Base-by-base conservation (phyloP, 2,888 invertebrate species). In the Acanthosepion pharaonis region DNA sequence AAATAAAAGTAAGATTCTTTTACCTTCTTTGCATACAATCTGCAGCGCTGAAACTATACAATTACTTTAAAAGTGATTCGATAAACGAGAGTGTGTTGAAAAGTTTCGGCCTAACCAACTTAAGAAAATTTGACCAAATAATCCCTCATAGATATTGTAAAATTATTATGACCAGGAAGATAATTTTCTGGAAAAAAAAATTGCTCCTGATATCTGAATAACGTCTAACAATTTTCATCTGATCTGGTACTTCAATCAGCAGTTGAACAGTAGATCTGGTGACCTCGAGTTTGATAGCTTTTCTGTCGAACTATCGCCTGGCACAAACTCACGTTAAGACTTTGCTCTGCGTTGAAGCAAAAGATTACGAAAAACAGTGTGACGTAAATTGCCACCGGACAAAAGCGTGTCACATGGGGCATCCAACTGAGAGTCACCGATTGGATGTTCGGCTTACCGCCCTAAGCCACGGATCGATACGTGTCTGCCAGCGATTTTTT, bases 311-410 rank as follows among this genome's bases (percentile, higher is more conserved):
- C 78, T 78, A n/a, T 33, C 78, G n/a, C 78, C 11, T n/a, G n/a
- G 33, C n/a, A n/a, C 78, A 78, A 42, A 78, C 78, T 15, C n/a
- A n/a, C 78, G 78, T 78, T 78, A 78, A 78, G n/a, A n/a, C 78
- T n/a, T 78, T 78, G 78, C 78, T 33, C 59, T 59, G 59, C 59
- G 59, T 33, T n/a, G 78, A 78, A 78, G 78, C 78, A 78, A 78
- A 78, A n/a, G 78, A 78, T 78, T 78, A 78, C 78, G 78, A 78
- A 78, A 78, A 78, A n/a, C 78, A 78, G 78, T 78, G 78, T 78
- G 78, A 78, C 78, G 78, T 78, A 78, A 78, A 78, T 78, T 78
- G 78, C 78, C 78, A 33, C 78, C 78, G 78, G 78, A 78, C 78
- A 78, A 78, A 78, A n/a, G 78, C 15, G 78, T 11, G 78, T 78